Conservation (phyloP, 2,888 invertebrate genomes). For the Aplocera efformata region DNA sequence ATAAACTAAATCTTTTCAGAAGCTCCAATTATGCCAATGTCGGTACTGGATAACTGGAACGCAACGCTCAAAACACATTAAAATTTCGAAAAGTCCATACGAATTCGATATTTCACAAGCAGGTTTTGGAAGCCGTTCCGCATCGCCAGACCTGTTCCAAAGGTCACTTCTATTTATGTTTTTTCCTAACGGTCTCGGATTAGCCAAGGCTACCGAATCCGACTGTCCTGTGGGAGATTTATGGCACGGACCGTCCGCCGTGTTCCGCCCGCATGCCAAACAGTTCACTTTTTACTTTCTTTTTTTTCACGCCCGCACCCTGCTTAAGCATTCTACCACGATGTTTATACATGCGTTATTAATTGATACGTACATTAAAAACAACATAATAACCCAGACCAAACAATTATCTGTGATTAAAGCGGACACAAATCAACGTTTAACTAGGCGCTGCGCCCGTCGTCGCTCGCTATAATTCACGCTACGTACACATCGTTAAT, state of each 20-base stretch:
- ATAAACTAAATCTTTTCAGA: too few species aligned
- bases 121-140: conserved; percentile 8
- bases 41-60: too few species aligned
- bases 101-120: neutral
- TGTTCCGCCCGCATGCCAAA: conserved; percentile 31
- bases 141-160: conserved; percentile 11
- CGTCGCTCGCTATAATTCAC: conserved; percentile 35
- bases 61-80: too few species aligned
- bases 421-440: conserved; percentile 40
- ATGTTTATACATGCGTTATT: neutral
- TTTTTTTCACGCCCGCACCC: conserved; percentile 2
- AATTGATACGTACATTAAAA: conserved; percentile 3
- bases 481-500: conserved; percentile 35
- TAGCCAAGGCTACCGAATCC: conserved; percentile 14
- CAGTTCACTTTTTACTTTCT: conserved; percentile 10
- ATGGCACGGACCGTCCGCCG: conserved; percentile 20
- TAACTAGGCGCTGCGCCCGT: conserved; percentile 32
- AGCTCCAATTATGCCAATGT: too few species aligned
- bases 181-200: conserved; percentile 21
- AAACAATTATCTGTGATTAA: conserved; percentile 40
- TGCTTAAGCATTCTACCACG: conserved; percentile 5
- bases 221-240: conserved; percentile 31
- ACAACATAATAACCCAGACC: conserved; percentile 33
- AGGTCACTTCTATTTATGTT: conserved; percentile 20
- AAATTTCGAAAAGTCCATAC: too few species aligned